A percentile compares a stretch with the other conserved stretches of the same genome.
Evolutionary conservation across 2,797 vertebrate genomes (phyloP).

Genomic region (Alosa sapidissima): DNA sequence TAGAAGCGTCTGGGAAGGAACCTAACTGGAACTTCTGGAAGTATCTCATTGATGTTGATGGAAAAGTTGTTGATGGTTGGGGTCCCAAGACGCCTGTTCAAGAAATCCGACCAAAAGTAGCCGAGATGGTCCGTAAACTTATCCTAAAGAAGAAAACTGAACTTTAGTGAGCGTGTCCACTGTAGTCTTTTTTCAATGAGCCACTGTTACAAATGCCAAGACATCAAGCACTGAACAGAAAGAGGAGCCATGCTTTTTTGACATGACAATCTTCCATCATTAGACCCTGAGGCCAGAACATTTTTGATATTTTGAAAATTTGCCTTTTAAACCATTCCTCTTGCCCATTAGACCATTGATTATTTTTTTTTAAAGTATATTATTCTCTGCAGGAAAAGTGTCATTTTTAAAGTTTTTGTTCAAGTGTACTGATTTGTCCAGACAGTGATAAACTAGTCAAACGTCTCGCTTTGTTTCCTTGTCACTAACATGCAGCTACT

Average conservation of each 20-base stretch:
- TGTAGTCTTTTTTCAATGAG: background rate
- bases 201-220: slow-evolving; percentile 4
- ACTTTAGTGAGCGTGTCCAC: slow-evolving; percentile 70
- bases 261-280: background rate
- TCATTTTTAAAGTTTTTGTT: too few species aligned
- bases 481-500: background rate
- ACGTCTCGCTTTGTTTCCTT: background rate
- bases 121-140: slow-evolving; percentile 87
- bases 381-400: too few species aligned
- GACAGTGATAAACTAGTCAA: background rate
- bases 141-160: slow-evolving; percentile 92
- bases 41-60: slow-evolving; percentile 87
- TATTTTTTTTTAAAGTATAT: background rate
- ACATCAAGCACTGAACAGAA: slow-evolving; percentile 17
- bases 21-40: slow-evolving; percentile 99
- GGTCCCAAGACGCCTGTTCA: slow-evolving; percentile 84
- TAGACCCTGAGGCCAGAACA: background rate
- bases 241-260: background rate
- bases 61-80: slow-evolving; percentile 87
- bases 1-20: slow-evolving; percentile 86
- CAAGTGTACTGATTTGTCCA: background rate
- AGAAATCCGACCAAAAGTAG: slow-evolving; percentile 83
- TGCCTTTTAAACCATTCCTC: background rate
- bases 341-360: too few species aligned
- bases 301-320: background rate